phyloP scores from a whole-genome alignment of 2,797 vertebrate species.

The Calcarius lapponicus region DNA sequence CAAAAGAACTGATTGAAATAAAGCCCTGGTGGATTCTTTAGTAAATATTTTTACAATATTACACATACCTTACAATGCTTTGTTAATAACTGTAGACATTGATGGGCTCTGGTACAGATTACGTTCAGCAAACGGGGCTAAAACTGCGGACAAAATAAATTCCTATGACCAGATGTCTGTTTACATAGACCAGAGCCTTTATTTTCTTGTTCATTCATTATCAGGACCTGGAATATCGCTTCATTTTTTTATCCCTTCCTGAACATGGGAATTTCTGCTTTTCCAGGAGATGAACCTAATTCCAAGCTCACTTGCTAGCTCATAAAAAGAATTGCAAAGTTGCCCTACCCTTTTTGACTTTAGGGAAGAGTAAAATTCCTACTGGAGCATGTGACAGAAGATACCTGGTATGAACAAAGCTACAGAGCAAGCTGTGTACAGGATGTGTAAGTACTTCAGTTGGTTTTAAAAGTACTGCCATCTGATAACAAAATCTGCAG shows the following conservation, averaged over 20 bases:
- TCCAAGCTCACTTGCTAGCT: neutral
- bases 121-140: neutral
- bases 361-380: neutral
- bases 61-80: neutral
- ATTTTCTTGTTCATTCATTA: neutral
- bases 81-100: neutral
- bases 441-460: fast-evolving
- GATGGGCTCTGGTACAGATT: neutral
- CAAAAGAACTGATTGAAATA: conserved; percentile 10
- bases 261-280: neutral
- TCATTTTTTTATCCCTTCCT: neutral
- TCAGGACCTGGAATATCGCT: neutral
- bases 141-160: neutral
- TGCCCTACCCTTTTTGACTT: neutral
- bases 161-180: neutral
- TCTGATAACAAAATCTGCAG: neutral
- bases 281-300: neutral
- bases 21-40: neutral
- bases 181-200: neutral
- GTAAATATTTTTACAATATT: conserved; percentile 8
- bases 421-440: neutral
- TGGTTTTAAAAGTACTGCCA: neutral
- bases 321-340: neutral
- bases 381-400: neutral
- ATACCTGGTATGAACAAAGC: neutral